Evolutionary conservation across 2,888 invertebrate genomes (phyloP).

Genomic region (Laspeyria flexula): DNA sequence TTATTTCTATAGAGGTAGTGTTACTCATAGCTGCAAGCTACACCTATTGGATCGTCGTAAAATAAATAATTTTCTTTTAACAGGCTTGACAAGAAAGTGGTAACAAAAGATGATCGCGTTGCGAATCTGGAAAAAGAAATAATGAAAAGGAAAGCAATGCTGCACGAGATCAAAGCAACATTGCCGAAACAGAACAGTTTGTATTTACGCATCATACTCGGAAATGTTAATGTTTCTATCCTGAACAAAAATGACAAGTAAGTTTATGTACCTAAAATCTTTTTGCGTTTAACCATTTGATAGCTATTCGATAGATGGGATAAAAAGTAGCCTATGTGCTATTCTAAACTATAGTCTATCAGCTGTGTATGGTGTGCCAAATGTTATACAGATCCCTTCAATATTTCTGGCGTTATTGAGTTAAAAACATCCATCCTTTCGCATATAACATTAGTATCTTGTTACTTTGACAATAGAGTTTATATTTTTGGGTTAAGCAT

Average conservation of each 20-base stretch:
- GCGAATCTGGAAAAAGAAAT: slow-evolving; percentile 91
- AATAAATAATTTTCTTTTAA: background rate
- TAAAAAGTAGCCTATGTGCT: no score
- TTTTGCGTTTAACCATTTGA: no score
- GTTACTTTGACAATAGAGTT: no score
- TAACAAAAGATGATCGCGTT: slow-evolving; percentile 84
- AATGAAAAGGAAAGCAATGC: slow-evolving; percentile 92
- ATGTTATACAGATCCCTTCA: no score
- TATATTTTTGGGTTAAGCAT: no score
- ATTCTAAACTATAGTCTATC: no score
- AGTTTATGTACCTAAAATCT: slow-evolving; percentile 75
- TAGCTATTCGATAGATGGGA: no score
- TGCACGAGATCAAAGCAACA: slow-evolving; percentile 96
- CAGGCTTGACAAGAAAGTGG: slow-evolving; percentile 74
- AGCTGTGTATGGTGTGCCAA: no score
- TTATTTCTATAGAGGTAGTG: no score
- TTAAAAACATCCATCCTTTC: no score
- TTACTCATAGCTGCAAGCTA: background rate
- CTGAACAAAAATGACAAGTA: slow-evolving; percentile 98
- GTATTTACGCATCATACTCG: slow-evolving; percentile 95
- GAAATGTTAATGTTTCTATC: slow-evolving; percentile 99
- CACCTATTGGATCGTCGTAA: background rate
- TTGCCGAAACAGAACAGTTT: slow-evolving; percentile 96
- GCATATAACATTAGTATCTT: no score
- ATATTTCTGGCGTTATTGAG: no score